These are phyloP conservation scores for Leptinotarsa lineolata DNA, from an alignment of 1,140 invertebrate genomes.

Conservation along the genomic window DNA sequence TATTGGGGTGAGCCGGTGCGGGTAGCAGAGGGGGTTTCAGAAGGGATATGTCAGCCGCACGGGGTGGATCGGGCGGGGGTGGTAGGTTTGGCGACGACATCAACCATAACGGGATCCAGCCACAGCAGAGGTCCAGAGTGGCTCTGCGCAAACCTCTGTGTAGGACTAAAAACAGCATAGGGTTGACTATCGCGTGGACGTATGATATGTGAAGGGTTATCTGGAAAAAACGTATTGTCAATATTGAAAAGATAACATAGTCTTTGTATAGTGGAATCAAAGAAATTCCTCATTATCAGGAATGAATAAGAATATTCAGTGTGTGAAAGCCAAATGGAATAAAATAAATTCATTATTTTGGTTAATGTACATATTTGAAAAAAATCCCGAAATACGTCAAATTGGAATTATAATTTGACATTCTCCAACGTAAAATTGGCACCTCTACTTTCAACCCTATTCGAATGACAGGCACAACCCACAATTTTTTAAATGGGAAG, in stretches of 20 bases:
- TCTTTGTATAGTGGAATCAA: no score
- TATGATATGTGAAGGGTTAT: slow-evolving; percentile 86
- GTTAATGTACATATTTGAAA: no score
- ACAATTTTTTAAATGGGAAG: no score
- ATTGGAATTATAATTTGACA: no score
- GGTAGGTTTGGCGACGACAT: slow-evolving; percentile 49
- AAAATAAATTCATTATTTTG: no score
- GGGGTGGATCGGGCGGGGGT: slow-evolving; percentile 56
- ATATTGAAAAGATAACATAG: background rate
- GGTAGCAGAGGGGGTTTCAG: slow-evolving; percentile 59
- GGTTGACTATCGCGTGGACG: slow-evolving; percentile 85
- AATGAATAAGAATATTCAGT: no score
- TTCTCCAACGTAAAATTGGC: no score
- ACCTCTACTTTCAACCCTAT: no score
- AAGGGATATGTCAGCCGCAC: slow-evolving; percentile 57
- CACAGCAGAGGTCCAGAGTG: slow-evolving; percentile 72
- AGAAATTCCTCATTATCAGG: no score
- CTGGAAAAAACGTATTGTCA: slow-evolving; percentile 57
- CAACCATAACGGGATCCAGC: slow-evolving; percentile 67
- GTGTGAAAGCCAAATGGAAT: no score
- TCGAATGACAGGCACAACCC: no score
- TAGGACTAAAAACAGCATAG: slow-evolving; percentile 77
- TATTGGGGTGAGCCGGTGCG: slow-evolving; percentile 61
- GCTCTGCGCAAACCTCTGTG: slow-evolving; percentile 76
- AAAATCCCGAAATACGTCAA: no score